phyloP scores from a whole-genome alignment of 2,888 invertebrate species.

The Synanthedon andrenaeformis region DNA sequence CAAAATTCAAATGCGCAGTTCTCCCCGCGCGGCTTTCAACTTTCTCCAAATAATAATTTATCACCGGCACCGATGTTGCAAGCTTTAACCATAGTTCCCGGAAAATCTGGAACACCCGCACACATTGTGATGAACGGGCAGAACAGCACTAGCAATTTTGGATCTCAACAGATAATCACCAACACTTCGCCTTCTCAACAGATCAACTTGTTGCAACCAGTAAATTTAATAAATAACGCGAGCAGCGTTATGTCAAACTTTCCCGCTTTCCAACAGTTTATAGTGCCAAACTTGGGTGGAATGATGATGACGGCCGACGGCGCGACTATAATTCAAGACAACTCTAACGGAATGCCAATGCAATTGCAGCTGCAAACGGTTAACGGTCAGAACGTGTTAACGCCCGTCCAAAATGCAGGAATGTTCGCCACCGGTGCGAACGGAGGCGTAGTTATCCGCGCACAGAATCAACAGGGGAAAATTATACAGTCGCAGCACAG shows the following conservation, averaged over 20 bases:
- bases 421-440: conserved; percentile 75
- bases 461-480: conserved; percentile 80
- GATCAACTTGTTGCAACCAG: conserved; percentile 83
- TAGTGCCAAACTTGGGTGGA: conserved; percentile 83
- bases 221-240: conserved; percentile 80
- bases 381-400: conserved; percentile 80
- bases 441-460: conserved; percentile 83
- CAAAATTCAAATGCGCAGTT: conserved; percentile 67
- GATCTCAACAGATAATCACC: conserved; percentile 77
- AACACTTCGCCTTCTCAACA: conserved; percentile 70
- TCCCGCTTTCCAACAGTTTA: conserved; percentile 84
- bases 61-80: conserved; percentile 78
- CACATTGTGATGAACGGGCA: conserved; percentile 85
- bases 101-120: conserved; percentile 78
- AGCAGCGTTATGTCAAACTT: conserved; percentile 80
- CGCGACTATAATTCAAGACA: conserved; percentile 81
- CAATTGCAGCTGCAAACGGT: conserved; percentile 84
- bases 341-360: conserved; percentile 75
- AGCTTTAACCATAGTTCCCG: conserved; percentile 81
- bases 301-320: conserved; percentile 88
- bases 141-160: conserved; percentile 69
- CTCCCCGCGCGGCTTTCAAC: conserved; percentile 81
- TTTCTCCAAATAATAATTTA: conserved; percentile 77
- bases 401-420: conserved; percentile 76
- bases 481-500: conserved; percentile 76